phyloP scores from a whole-genome alignment of 2,113 vertebrate genomes.

The Emydocephalus ijimae region DNA sequence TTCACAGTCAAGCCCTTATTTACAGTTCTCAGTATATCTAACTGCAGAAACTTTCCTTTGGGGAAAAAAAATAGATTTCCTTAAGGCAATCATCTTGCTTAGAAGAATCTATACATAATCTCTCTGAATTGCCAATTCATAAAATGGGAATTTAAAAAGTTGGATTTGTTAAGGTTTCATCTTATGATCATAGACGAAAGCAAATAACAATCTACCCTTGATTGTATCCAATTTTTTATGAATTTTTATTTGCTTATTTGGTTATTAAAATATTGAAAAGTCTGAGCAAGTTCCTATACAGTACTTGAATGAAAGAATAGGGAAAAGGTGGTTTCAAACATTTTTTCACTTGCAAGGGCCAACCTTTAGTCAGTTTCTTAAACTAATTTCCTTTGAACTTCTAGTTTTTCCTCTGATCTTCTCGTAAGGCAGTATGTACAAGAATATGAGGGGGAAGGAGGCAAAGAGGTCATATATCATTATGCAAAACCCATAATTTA shows the following conservation, averaged over 20 bases:
- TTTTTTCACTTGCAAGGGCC: not conserved
- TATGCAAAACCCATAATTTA: not conserved
- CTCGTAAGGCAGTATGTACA: not conserved
- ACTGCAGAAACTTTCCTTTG: not conserved
- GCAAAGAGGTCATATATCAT: not conserved
- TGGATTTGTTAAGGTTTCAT: not conserved
- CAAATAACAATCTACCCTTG: not conserved
- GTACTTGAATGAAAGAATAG: not conserved
- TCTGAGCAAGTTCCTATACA: not conserved
- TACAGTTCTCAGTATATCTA: not conserved
- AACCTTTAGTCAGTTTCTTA: not conserved
- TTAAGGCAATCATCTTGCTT: not conserved
- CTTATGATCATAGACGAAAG: not conserved
- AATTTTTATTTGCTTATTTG: not conserved
- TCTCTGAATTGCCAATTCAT: not conserved
- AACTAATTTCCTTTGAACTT: not conserved
- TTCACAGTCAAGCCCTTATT: not conserved
- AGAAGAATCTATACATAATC: not conserved
- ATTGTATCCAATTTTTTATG: not conserved
- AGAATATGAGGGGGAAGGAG: not conserved
- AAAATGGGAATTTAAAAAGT: not conserved
- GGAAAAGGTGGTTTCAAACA: not conserved
- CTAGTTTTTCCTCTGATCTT: not conserved
- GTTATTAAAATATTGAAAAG: not conserved
- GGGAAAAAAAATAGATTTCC: not conserved